Conservation (phyloP, 2,113 vertebrate species). For the Balaeniceps rex region DNA sequence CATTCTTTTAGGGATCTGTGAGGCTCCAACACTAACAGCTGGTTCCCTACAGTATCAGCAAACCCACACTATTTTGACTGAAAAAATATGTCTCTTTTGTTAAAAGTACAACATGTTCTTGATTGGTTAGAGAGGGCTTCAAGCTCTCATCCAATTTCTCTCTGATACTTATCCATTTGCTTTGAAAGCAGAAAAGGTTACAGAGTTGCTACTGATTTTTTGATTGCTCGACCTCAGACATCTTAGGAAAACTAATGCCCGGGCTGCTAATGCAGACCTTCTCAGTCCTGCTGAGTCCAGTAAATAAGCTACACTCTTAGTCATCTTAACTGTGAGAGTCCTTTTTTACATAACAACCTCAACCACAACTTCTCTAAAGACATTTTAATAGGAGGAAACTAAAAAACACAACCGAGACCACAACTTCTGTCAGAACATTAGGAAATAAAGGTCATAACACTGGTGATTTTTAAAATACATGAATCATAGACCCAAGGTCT, state of each 20-base stretch:
- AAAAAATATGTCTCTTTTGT: neutral
- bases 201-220: neutral
- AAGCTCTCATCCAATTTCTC: neutral
- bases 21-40: neutral
- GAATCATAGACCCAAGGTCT: slow-evolving; percentile 5
- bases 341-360: neutral
- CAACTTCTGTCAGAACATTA: slow-evolving; percentile 15
- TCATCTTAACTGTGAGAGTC: neutral
- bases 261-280: neutral
- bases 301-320: neutral
- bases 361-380: slow-evolving; percentile 24
- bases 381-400: slow-evolving; percentile 4
- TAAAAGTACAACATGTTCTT: neutral
- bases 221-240: neutral
- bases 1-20: neutral
- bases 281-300: neutral
- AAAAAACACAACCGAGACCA: neutral
- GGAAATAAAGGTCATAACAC: slow-evolving; percentile 10
- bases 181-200: neutral
- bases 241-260: neutral
- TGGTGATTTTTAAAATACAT: neutral
- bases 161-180: neutral
- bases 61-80: neutral
- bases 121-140: neutral
- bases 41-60: neutral